Evolutionary conservation across 2,113 vertebrate species (phyloP), one percentile per base, ranked within the genome.

Genomic region (Oxyura jamaicensis): DNA sequence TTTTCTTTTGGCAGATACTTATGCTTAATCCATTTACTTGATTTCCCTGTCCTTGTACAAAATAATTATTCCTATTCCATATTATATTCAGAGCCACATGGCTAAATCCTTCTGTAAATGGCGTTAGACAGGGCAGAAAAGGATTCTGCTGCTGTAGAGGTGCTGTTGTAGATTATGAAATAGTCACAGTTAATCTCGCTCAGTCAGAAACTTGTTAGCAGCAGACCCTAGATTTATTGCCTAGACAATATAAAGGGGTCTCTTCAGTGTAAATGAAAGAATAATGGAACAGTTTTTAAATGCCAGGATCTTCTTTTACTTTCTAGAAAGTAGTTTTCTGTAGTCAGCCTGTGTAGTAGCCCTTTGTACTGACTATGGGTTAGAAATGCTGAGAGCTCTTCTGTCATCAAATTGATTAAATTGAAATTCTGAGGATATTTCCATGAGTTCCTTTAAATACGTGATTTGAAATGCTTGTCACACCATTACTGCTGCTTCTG

Each of bases 11-110:
- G 39, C 39, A 83, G 63, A 73, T 69, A 39, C 76, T 88, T 83
- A 79, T 58, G 62, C 33, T 76, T 91, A 79, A 80, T 85, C 35
- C 8, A 8, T 66, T 94, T 77, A 69, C 31, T 83, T 86, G 20
- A 58, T 88, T 77, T 91, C 14, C n/a, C 83, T 88, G 41, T 72
- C 75, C 94, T 80, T 93, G 59, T 77, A 77, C 72, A 91, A 86
- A 62, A 29, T 73, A 62, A 50, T 80, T 93, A 39, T 74, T 22
- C 11, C 19, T 72, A 35, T 71, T 29, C 28, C 4, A 1, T 68
- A 19, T 76, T 83, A 22, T 76, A 39, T 83, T 55, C 36, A 78
- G 73, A 72, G 35, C 36, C n/a, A 74, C n/a, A 55, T 31, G 52
- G 83, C 28, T 46, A 20, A 90, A 67, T 88, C 36, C 33, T 67